phyloP scores from a whole-genome alignment of 2,888 invertebrate genomes.

The Polymixis flavicincta region DNA sequence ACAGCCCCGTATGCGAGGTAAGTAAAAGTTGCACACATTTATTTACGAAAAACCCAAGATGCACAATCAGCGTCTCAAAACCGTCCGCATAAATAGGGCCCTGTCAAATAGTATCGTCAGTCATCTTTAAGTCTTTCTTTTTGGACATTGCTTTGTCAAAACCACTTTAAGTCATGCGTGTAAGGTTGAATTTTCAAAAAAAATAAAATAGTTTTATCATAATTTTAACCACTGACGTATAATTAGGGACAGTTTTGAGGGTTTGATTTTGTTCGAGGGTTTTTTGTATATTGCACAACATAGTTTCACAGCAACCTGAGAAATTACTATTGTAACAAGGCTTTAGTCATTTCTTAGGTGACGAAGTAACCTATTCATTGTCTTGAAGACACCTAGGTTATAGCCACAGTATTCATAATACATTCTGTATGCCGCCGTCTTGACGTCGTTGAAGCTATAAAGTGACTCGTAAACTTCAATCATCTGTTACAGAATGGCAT shows the following conservation, averaged over 20 bases:
- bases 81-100: too few species aligned
- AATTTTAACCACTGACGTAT: too few species aligned
- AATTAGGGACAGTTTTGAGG: too few species aligned
- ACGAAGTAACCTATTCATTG: neutral
- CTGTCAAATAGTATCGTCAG: too few species aligned
- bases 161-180: too few species aligned
- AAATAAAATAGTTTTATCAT: too few species aligned
- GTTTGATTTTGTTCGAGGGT: too few species aligned
- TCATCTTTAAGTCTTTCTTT: too few species aligned
- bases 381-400: neutral
- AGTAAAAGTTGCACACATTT: neutral
- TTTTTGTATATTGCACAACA: neutral
- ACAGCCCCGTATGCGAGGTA: neutral
- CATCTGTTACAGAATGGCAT: constrained; percentile 32
- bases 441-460: constrained; percentile 30
- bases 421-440: constrained; percentile 23
- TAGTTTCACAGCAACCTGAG: neutral
- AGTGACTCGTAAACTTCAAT: constrained; percentile 47
- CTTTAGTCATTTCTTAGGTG: neutral
- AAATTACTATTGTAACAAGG: neutral
- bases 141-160: too few species aligned
- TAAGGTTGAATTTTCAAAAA: too few species aligned
- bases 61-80: too few species aligned
- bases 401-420: constrained; percentile 12
- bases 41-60: too few species aligned